Base-by-base conservation (phyloP, 2,113 vertebrate genomes). In the Dasyprocta punctata region DNA sequence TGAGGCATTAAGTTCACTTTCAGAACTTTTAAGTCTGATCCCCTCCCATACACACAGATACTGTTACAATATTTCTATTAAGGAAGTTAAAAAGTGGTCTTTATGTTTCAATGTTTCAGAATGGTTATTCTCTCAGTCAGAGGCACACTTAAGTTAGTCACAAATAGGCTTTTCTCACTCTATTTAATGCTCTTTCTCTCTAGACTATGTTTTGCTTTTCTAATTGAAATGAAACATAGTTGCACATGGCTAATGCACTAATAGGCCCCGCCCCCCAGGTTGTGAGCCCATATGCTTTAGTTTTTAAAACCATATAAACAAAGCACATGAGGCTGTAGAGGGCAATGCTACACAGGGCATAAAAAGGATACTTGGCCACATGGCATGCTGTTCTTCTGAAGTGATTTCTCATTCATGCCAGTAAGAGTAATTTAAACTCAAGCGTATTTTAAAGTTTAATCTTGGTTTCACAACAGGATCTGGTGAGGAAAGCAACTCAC, bases 261-360 rank as follows among this genome's bases (percentile, higher is more conserved):
- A 83, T 41, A 54, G 82, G 69, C 1, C 41, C 85, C 60, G 16
- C 67, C 16, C 36, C 8, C 47, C 75, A 90, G 80, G 56, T 67
- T 84, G 83, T 44, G 33, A 94, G 30, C n/a, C n/a, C n/a, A 89
- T 0, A 52, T 14, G n/a, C 82, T 90, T 94, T 71, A 78, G 44
- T 56, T 92, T 95, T 78, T 77, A 85, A 92, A 92, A 77, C 81
- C 67, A 36, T 33, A 52, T 86, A 78, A 96, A 90, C 82, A 71
- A 69, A 60, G 81, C 61, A 52, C 30, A 22, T 9, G 52, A 86
- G 17, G 36, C 49, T 8, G 44, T 6, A 86, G 93, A 82, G 22
- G 75, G 28, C 63, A 69, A 3, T 52, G 92, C 54, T 30, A 16
- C 38, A 14, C 1, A 0, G 44, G 60, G 81, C 49, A 71, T 61